A percentile compares a stretch with the other conserved stretches of the same genome.
phyloP scores from a whole-genome alignment of 2,797 vertebrate species.

The Gadopsis bispinosus region DNA sequence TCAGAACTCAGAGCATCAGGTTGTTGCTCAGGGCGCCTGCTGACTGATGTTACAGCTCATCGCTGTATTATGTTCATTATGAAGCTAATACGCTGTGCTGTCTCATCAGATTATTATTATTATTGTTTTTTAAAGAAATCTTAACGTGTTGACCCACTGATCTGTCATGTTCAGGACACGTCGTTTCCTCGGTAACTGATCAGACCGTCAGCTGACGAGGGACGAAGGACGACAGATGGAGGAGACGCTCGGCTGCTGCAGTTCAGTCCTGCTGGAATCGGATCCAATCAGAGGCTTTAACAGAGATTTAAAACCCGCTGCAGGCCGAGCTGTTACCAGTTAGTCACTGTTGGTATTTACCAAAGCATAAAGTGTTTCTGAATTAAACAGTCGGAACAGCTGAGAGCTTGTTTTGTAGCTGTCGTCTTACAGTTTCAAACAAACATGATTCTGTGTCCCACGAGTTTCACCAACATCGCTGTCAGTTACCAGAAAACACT shows the following conservation, averaged over 20 bases:
- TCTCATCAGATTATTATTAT: not conserved
- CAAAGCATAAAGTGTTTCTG: not conserved
- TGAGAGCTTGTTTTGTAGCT: constrained; percentile 4
- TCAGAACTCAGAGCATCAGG: no score
- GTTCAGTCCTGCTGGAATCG: constrained; percentile 30
- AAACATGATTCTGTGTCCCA: constrained; percentile 4
- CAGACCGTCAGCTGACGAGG: not conserved
- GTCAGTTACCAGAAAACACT: no score
- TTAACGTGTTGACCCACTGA: not conserved
- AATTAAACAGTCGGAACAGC: not conserved
- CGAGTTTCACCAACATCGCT: no score
- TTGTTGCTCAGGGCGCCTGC: no score
- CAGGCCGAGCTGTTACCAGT: constrained; percentile 38
- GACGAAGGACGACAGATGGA: constrained; percentile 52
- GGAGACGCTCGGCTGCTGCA: not conserved
- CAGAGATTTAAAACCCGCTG: constrained; percentile 48
- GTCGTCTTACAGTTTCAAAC: not conserved
- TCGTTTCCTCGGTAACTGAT: not conserved
- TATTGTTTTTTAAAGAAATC: not conserved
- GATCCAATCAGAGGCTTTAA: constrained; percentile 51
- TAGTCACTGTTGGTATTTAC: constrained; percentile 56
- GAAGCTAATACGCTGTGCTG: no score
- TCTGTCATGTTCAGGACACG: not conserved
- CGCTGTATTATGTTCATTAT: no score
- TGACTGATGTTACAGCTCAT: no score